Evolutionary conservation across 2,113 vertebrate genomes (phyloP), one percentile per base, ranked within the genome.

Genomic region (Elachura formosa): DNA sequence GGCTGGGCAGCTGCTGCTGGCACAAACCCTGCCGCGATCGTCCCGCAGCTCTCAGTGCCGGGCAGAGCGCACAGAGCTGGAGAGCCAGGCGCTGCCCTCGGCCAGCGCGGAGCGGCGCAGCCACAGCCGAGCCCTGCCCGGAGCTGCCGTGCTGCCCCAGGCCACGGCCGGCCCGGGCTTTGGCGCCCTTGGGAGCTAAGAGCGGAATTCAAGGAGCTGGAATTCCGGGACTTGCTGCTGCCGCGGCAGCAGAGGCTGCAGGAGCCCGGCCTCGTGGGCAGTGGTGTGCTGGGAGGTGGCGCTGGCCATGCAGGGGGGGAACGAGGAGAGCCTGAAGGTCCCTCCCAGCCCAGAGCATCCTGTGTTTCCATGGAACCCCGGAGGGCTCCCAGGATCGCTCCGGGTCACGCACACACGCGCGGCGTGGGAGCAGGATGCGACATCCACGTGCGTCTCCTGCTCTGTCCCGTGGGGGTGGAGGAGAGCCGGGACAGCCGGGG

Each of bases 201-300:
- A 19, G n/a, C 0, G 45, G 13, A 3, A 33, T 1, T 20, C 24
- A 2, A 7, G 40, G 5, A 18, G 41, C 51, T 1, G 56, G 55
- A 11, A 66, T 66, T 12, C 45, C 48, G 2, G 84, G 41, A 2
- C 26, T 6, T 2, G 28, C 34, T 20, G 82, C 56, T 23, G 77
- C 31, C 8, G 0, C 55, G 4, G 24, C 31, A 1, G 59, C 25
- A 71, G 84, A 29, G 34, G 40, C 89, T 25, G 75, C 64, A 6
- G 67, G 12, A 66, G 56, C 49, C 40, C 81, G 31, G 1, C 21
- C 23, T 8, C 6, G 34, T 0, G 67, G 75, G 51, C 43, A 36
- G 31, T 0, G 58, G 3, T 13, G 49, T 2, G 43, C 4, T 11
- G 31, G 21, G 31, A 48, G 48, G 9, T 8, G 41, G 18, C 34